phyloP scores from a whole-genome alignment of 2,797 vertebrate genomes.

The Sebastes itinus region DNA sequence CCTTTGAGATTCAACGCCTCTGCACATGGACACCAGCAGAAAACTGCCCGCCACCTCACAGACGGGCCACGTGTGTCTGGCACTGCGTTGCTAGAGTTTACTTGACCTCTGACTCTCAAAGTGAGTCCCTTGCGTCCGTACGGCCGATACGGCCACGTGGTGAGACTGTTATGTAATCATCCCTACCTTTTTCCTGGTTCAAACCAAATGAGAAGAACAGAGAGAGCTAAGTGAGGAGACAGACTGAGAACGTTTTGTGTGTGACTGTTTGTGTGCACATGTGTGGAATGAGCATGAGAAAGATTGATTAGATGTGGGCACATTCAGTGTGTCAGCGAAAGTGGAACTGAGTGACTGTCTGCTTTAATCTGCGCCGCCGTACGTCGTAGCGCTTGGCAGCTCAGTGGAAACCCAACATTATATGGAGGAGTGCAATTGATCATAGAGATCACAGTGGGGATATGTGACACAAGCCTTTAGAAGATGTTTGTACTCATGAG shows the following conservation, averaged over 20 bases:
- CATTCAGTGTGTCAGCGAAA: slow-evolving; percentile 50
- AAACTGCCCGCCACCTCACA: slow-evolving; percentile 6
- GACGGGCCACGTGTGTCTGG: slow-evolving; percentile 36
- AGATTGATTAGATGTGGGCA: slow-evolving; percentile 59
- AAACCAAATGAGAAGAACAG: slow-evolving; percentile 53
- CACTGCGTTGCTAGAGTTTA: slow-evolving; percentile 49
- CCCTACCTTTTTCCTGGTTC: slow-evolving; percentile 32
- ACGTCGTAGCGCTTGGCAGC: slow-evolving; percentile 27
- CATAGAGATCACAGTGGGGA: slow-evolving; percentile 22
- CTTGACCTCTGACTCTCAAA: slow-evolving; percentile 64
- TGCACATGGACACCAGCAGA: slow-evolving; percentile 21
- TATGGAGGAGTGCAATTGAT: slow-evolving; percentile 33
- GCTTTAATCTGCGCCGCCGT: slow-evolving; percentile 56
- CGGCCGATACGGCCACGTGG: slow-evolving; percentile 43
- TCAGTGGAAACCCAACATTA: slow-evolving; percentile 25
- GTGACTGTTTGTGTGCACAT: slow-evolving; percentile 15
- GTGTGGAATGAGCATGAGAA: slow-evolving; percentile 23
- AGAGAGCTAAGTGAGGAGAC: slow-evolving; percentile 25
- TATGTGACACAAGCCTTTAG: slow-evolving; percentile 16
- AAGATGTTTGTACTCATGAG: slow-evolving; percentile 14
- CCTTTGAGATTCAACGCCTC: slow-evolving; percentile 21
- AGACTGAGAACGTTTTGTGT: slow-evolving; percentile 22
- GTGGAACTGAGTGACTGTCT: slow-evolving; percentile 53
- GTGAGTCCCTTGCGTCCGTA: slow-evolving; percentile 44
- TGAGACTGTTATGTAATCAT: slow-evolving; percentile 52